These are phyloP conservation scores for Moxostoma hubbsi DNA, from an alignment of 2,797 vertebrate species.

Conservation along the genomic window DNA sequence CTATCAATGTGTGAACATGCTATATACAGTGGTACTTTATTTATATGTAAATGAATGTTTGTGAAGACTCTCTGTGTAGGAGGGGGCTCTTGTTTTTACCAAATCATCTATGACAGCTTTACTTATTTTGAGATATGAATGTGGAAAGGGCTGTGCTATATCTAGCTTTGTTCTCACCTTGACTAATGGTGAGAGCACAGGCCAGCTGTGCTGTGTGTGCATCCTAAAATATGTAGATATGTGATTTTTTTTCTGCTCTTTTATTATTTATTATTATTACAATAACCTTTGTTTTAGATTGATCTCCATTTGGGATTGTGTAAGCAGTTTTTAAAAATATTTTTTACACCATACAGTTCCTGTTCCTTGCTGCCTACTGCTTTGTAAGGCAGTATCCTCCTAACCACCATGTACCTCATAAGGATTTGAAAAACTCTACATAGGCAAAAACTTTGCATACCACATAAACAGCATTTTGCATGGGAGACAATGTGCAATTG, in stretches of 20 bases:
- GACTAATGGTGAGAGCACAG: constrained; percentile 28
- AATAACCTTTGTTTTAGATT: neutral
- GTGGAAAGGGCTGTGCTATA: constrained; percentile 3
- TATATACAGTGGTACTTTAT: neutral
- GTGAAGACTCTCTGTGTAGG: neutral
- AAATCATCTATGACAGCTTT: constrained; percentile 39
- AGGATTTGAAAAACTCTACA: too few relatives aligned
- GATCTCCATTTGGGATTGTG: neutral
- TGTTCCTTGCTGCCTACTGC: too few relatives aligned
- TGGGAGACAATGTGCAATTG: too few relatives aligned
- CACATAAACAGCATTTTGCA: too few relatives aligned
- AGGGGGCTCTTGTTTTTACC: constrained; percentile 16
- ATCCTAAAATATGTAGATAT: neutral
- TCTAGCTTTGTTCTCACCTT: constrained; percentile 26
- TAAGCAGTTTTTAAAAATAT: neutral
- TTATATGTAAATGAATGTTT: constrained; percentile 35
- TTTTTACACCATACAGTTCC: too few relatives aligned
- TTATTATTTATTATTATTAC: neutral
- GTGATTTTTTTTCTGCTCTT: neutral
- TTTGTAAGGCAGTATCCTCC: too few relatives aligned
- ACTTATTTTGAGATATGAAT: constrained; percentile 36
- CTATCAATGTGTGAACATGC: neutral
- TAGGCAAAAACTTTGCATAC: too few relatives aligned
- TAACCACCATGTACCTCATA: too few relatives aligned
- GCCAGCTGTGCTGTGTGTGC: constrained; percentile 24